Conservation (phyloP, 2,888 invertebrate genomes). For the Drosophila crucigera region DNA sequence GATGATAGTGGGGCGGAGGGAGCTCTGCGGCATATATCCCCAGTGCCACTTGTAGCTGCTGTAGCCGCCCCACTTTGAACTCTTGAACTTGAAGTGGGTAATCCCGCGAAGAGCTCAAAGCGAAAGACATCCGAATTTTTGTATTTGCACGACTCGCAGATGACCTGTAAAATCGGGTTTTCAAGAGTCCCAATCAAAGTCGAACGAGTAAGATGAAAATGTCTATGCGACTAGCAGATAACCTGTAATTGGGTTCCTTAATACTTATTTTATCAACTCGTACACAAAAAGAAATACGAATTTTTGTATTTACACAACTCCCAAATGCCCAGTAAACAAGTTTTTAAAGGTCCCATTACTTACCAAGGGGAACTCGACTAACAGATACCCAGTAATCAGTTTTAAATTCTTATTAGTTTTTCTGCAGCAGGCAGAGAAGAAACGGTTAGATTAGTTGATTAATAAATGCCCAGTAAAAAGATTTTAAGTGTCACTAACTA, state of each 20-base stretch:
- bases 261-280: too few species aligned
- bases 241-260: background rate
- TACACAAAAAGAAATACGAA: too few species aligned
- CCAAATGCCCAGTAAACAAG: background rate
- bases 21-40: constrained; percentile 37
- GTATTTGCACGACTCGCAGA: background rate
- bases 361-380: background rate
- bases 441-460: background rate
- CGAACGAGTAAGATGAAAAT: background rate
- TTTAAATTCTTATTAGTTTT: background rate
- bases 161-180: background rate
- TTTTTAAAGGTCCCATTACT: background rate
- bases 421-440: background rate
- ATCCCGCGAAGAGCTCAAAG: constrained; percentile 20
- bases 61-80: constrained; percentile 46
- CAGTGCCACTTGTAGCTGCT: constrained; percentile 68
- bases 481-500: too few species aligned
- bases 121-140: background rate
- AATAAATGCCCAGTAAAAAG: too few species aligned
- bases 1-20: background rate
- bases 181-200: too few species aligned
- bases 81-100: constrained; percentile 55
- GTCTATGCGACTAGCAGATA: background rate
- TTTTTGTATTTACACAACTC: background rate
- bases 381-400: background rate